A percentile compares a stretch with the other conserved stretches of the same genome.
Conservation (phyloP, 35 echinoderm and acorn worm species). For the Eucidaris tribuloides region DNA sequence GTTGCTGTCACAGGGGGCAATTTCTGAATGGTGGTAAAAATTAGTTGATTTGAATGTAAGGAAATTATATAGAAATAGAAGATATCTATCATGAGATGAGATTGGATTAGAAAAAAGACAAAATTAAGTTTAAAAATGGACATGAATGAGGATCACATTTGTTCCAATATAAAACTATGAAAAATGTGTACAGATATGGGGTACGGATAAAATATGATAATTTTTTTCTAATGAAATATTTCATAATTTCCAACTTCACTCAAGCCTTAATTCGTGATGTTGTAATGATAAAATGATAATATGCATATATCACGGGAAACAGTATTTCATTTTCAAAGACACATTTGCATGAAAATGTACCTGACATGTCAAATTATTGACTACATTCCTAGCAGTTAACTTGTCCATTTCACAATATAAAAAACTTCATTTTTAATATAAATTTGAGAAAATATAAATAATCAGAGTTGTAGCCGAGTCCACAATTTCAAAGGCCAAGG, state of each 20-base stretch:
- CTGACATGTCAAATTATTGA: too few species aligned
- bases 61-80: not conserved
- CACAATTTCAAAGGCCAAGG: too few species aligned
- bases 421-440: too few species aligned
- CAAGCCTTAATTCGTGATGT: not conserved
- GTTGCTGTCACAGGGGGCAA: not conserved
- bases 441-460: too few species aligned
- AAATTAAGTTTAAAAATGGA: not conserved
- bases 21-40: not conserved
- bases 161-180: too few species aligned
- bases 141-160: slow-evolving; percentile 30
- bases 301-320: not conserved
- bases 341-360: not conserved
- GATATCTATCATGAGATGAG: not conserved
- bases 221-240: too few species aligned
- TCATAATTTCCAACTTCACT: too few species aligned
- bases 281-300: not conserved
- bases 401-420: too few species aligned
- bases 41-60: not conserved
- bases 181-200: too few species aligned
- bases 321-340: not conserved
- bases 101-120: not conserved
- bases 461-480: too few species aligned
- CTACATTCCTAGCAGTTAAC: too few species aligned
- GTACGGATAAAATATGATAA: too few species aligned